Conservation (phyloP, 1,140 invertebrate genomes). For the Bombyx mandarina region DNA sequence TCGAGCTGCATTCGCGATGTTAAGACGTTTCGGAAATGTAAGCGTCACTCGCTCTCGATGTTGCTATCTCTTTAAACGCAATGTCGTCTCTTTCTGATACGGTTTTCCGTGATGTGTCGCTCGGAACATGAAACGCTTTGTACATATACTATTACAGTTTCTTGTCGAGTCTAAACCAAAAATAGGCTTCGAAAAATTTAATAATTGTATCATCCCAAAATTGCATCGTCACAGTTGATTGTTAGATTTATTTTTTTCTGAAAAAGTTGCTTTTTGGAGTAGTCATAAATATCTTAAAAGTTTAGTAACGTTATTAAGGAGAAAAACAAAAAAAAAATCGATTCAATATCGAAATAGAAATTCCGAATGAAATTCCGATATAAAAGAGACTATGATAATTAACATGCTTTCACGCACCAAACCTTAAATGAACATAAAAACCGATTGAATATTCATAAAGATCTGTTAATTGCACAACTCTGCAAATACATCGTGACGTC, state of each 20-base stretch:
- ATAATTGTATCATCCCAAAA: no score
- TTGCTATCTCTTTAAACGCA: slow-evolving; percentile 58
- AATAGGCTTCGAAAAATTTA: no score
- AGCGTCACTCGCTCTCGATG: slow-evolving; percentile 50
- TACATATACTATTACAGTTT: no score
- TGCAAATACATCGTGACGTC: slow-evolving; percentile 43
- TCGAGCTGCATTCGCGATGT: neutral
- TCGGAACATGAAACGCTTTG: slow-evolving; percentile 13
- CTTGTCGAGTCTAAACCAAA: no score
- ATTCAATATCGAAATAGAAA: neutral
- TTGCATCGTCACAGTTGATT: no score
- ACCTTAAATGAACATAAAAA: neutral
- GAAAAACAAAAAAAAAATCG: neutral
- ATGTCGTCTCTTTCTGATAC: slow-evolving; percentile 58
- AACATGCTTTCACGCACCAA: neutral
- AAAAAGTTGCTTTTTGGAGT: no score
- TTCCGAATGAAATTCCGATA: neutral
- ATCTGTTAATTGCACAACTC: slow-evolving; percentile 69
- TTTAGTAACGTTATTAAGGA: no score
- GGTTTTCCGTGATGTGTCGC: slow-evolving; percentile 45
- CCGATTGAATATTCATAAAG: slow-evolving; percentile 66
- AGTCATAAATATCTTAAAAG: no score
- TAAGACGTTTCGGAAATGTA: slow-evolving; percentile 20
- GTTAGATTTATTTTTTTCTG: no score
- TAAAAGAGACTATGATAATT: neutral